A percentile compares a stretch with the other conserved stretches of the same genome.
Evolutionary conservation across 1,140 invertebrate genomes (phyloP).

Genomic region (Drosophila sturtevanti): DNA sequence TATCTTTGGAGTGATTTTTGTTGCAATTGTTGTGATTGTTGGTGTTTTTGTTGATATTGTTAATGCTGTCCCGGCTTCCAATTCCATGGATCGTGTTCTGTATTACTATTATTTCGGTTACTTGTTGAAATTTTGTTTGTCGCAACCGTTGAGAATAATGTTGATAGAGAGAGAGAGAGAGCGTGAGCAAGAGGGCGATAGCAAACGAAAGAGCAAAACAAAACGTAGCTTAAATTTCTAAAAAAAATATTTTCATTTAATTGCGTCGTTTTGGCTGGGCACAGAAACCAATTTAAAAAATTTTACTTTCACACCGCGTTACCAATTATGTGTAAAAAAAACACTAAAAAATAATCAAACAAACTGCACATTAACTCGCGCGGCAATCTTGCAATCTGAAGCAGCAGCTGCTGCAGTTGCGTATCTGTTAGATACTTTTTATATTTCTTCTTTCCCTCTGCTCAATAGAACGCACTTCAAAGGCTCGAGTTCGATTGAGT

Average conservation of each 20-base stretch:
- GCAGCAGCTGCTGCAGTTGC: conserved; percentile 74
- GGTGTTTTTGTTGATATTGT: conserved; percentile 1
- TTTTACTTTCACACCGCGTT: conserved; percentile 71
- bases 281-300: conserved; percentile 21
- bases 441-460: background rate
- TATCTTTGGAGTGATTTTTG: background rate
- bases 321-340: background rate
- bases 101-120: conserved; percentile 32
- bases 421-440: conserved; percentile 49
- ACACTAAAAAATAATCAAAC: conserved; percentile 2
- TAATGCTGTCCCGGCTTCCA: conserved; percentile 58
- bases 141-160: conserved; percentile 16
- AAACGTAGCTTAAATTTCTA: conserved; percentile 27
- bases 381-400: conserved; percentile 22
- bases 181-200: conserved; percentile 5
- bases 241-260: conserved; percentile 59
- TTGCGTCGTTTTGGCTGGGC: conserved; percentile 56
- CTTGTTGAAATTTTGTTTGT: conserved; percentile 52
- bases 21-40: conserved; percentile 16
- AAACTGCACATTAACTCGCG: conserved; percentile 50
- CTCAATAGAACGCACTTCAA: conserved; percentile 28
- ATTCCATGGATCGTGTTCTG: conserved; percentile 33
- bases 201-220: conserved; percentile 25
- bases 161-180: conserved; percentile 12
- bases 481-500: conserved; percentile 17